These are phyloP conservation scores for Dastarcus helophoroides DNA, from an alignment of 2,888 invertebrate genomes.

Conservation along the genomic window DNA sequence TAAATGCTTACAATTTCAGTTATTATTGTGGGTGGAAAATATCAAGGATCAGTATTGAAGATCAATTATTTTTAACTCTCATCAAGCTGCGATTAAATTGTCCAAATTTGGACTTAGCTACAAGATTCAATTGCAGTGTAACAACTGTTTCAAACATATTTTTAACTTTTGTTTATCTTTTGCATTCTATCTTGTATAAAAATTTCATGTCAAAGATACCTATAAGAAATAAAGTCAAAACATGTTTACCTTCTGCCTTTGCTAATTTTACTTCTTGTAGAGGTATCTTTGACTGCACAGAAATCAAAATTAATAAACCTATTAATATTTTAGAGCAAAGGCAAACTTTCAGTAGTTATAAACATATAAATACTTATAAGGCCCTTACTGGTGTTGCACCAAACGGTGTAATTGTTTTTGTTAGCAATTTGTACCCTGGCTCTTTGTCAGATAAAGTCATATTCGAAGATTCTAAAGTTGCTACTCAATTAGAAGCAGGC, in stretches of 20 bases:
- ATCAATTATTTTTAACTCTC: too few species aligned
- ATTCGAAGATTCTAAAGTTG: slow-evolving; percentile 13
- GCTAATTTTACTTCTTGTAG: slow-evolving; percentile 8
- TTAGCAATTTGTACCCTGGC: slow-evolving; percentile 7
- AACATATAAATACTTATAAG: slow-evolving; percentile 7
- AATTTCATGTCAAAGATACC: slow-evolving; percentile 10
- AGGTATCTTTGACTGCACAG: slow-evolving; percentile 9
- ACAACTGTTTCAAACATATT: too few species aligned
- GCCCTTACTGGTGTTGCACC: slow-evolving; percentile 8
- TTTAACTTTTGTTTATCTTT: too few species aligned
- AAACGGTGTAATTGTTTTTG: slow-evolving; percentile 9
- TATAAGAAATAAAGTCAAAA: slow-evolving; percentile 9
- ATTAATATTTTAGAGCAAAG: background rate
- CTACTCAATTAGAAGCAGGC: slow-evolving; percentile 14
- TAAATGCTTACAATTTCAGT: too few species aligned
- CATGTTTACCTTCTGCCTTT: slow-evolving; percentile 9
- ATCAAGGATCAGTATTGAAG: too few species aligned
- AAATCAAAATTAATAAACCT: slow-evolving; percentile 5
- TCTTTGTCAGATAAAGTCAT: too few species aligned
- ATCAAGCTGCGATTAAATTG: too few species aligned
- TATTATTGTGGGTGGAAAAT: too few species aligned
- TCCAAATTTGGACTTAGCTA: too few species aligned
- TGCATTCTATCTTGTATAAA: slow-evolving; percentile 10
- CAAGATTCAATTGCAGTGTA: too few species aligned
- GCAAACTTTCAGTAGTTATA: slow-evolving; percentile 8